A percentile compares a stretch with the other conserved stretches of the same genome.
Evolutionary conservation across 2,797 vertebrate genomes (phyloP).

Genomic region (Nothura maculosa): DNA sequence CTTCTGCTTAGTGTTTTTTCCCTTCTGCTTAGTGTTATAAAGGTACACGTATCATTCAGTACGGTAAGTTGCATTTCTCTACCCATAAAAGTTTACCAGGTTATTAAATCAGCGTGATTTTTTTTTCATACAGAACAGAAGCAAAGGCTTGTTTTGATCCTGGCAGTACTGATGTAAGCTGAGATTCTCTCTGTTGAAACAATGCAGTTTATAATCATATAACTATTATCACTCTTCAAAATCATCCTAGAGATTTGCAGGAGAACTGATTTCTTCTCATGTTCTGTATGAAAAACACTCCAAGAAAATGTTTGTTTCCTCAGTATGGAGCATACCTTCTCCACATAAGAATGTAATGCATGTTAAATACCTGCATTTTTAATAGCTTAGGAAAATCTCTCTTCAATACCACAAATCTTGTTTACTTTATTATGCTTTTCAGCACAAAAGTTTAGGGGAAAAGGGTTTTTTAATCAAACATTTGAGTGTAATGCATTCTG

Average conservation of each 20-base stretch:
- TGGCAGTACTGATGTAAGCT: neutral
- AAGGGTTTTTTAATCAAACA: constrained; percentile 29
- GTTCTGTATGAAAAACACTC: constrained; percentile 75
- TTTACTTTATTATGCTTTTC: constrained; percentile 22
- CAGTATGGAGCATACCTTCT: constrained; percentile 10
- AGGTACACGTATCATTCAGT: constrained; percentile 56
- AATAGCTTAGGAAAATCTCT: constrained; percentile 46
- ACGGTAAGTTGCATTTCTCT: constrained; percentile 82
- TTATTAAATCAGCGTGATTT: constrained; percentile 48
- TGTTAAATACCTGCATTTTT: constrained; percentile 43
- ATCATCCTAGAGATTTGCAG: neutral
- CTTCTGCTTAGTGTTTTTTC: constrained; percentile 69
- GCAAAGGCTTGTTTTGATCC: neutral
- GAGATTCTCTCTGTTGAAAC: neutral
- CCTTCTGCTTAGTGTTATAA: constrained; percentile 74
- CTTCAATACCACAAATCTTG: constrained; percentile 29
- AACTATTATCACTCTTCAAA: neutral
- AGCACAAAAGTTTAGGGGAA: constrained; percentile 29
- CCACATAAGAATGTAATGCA: constrained; percentile 52
- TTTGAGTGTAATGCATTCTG: neutral
- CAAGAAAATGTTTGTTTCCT: constrained; percentile 25
- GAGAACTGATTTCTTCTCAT: neutral
- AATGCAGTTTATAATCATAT: neutral
- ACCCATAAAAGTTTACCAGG: constrained; percentile 12
- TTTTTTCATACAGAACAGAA: constrained; percentile 78